Evolutionary conservation across 2,888 invertebrate genomes (phyloP), one percentile per base, ranked within the genome.

Genomic region (Pseudococcus viburni): DNA sequence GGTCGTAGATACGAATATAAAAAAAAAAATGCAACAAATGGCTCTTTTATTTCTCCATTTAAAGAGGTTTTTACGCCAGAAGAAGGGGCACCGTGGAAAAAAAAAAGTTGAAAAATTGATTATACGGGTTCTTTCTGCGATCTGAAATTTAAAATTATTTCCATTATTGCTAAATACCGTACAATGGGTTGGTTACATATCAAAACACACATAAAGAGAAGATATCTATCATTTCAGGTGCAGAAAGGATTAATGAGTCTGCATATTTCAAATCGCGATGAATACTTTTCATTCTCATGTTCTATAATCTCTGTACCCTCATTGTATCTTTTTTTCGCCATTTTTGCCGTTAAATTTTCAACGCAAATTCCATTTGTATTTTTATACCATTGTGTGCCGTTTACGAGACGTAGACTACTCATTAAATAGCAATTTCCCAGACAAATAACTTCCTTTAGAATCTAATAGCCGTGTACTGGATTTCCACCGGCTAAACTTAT

Each of bases 361-460:
- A 64, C 64, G 64, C 64, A 64, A 64, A 64, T 64, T 64, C 64
- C 22, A 22, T 19, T 64, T 64, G 64, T 64, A 22, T 64, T 64
- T 64, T 64, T 64, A 19, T 12, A 64, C 64, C 22, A 64, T 64
- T 64, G 22, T 64, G 22, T 64, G 22, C 64, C 64, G 19, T 64
- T 64, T 64, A 64, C 64, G 64, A 64, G 64, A 33, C 26, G 64
- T 64, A 22, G 64, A 77, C 26, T 87, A 77, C 87, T 87, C 87
- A 87, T 87, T 77, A 87, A 87, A 87, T 77, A 77, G 87, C 48
- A 73, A 77, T 87, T 87, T 77, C 22, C 48, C 80, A 48, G 77
- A 77, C 87, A 77, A 87, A 87, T 87, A 86, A 86, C 68, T 87
- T 77, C 51, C 85, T 73, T 87, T 26, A 80, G 51, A 87, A 87